phyloP scores from a whole-genome alignment of 2,797 vertebrate genomes.

The Lacerta bilineata region DNA sequence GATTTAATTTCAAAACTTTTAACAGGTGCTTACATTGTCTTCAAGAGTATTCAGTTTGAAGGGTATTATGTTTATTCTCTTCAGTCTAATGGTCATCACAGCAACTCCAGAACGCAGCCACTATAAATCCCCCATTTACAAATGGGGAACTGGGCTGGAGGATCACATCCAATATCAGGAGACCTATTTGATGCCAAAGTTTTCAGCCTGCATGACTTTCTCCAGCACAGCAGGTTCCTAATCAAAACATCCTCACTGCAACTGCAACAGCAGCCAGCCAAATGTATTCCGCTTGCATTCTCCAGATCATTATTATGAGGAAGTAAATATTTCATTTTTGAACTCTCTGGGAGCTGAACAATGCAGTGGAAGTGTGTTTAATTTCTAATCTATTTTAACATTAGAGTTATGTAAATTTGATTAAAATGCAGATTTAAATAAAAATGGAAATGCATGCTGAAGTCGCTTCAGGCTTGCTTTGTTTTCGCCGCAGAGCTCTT shows the following conservation, averaged over 20 bases:
- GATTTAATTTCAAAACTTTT: background rate
- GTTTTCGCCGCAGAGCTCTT: background rate
- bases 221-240: conserved; percentile 10
- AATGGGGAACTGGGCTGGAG: background rate
- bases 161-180: background rate
- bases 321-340: conserved; percentile 60
- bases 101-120: background rate
- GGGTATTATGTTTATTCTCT: background rate
- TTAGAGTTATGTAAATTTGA: conserved; percentile 62
- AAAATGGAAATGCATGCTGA: conserved; percentile 55
- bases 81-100: background rate
- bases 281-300: conserved; percentile 43
- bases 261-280: conserved; percentile 27
- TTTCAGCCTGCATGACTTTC: background rate
- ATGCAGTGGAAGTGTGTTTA: conserved; percentile 48
- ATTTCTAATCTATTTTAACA: conserved; percentile 70
- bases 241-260: background rate
- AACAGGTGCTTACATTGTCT: background rate
- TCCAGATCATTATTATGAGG: conserved; percentile 40
- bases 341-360: conserved; percentile 47
- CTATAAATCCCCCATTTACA: background rate
- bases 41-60: background rate
- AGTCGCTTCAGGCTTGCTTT: conserved; percentile 5
- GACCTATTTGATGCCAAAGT: background rate
- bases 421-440: conserved; percentile 75